Evolutionary conservation across 2,797 vertebrate species (phyloP).

Genomic region (Channallabes apus): DNA sequence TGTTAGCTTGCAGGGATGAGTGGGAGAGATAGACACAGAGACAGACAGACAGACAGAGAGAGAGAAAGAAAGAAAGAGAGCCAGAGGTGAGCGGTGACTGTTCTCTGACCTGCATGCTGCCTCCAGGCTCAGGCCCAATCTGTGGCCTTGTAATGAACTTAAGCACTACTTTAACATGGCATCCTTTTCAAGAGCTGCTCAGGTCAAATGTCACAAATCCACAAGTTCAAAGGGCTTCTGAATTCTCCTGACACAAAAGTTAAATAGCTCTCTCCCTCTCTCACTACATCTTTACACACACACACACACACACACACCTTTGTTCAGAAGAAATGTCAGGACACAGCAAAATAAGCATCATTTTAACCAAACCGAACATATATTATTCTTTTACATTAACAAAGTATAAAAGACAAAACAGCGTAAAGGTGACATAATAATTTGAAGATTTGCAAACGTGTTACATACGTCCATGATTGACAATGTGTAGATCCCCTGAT

Average conservation of each 20-base stretch:
- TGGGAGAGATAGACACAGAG: constrained; percentile 32
- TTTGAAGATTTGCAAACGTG: too few species aligned
- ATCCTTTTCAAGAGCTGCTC: constrained; percentile 56
- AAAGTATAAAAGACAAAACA: neutral
- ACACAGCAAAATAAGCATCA: neutral
- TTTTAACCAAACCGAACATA: neutral
- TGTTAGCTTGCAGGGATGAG: constrained; percentile 34
- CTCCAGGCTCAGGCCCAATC: constrained; percentile 46
- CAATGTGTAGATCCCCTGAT: too few species aligned
- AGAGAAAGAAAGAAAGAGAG: constrained; percentile 41
- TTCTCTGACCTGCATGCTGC: constrained; percentile 54
- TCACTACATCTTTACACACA: neutral
- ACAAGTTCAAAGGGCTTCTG: constrained; percentile 63
- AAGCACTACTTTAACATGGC: constrained; percentile 59
- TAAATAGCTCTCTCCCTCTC: constrained; percentile 18
- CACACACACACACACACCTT: constrained; percentile 1
- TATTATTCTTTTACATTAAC: neutral
- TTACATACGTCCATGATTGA: too few species aligned
- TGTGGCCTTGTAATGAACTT: constrained; percentile 70
- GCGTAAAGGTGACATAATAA: neutral
- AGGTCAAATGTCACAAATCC: constrained; percentile 69
- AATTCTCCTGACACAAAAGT: constrained; percentile 43
- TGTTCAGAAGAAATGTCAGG: constrained; percentile 24
- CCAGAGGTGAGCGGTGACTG: constrained; percentile 53
- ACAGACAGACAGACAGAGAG: constrained; percentile 25